Base-by-base conservation (phyloP, 2,113 vertebrate genomes). In the Bos indicus region DNA sequence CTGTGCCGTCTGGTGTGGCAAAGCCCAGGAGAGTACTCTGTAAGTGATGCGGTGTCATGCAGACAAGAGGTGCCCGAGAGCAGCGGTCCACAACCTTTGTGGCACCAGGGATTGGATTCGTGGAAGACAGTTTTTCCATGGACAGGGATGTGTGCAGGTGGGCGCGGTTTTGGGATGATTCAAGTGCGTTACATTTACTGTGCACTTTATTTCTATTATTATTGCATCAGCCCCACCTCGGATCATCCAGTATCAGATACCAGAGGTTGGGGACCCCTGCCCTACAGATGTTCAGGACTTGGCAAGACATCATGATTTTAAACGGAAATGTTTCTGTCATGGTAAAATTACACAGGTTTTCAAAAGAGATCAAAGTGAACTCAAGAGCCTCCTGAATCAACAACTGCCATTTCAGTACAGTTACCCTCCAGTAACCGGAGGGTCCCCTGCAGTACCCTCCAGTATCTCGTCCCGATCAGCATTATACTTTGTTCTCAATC, bases 1-100 rank as follows among this genome's bases (percentile, higher is more conserved):
- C 91, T 9, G 5, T 62, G 84, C 0, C 1, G 5, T 16, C 10
- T 3, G 1, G 3, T 2, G 36, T 36, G 64, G 17, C 40, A 23
- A 23, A 12, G 36, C 48, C 64, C 64, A 52, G 74, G 62, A 83
- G 82, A 43, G 48, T 46, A 60, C n/a, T 78, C n/a, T 82, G 40
- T 54, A 57, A 85, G 82, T 57, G 82, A 97, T 30, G 57, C 3
- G 4, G 2, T 12, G 16, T 62, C 85, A 30, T 0, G 40, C 62
- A 82, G 78, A 80, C 2, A 54, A 23, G 7, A 33, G 36, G 12
- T 2, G 13, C 11, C n/a, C 11, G 5, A 40, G 10, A 71, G n/a
- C 67, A 71, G 67, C 2, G 10, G n/a, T 71, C 67, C 19, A 71
- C 19, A 23, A 12, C 19, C 67, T 64, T 64, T n/a, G 30, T 71